These are phyloP conservation scores for Syngnathus floridae DNA, from an alignment of 2,113 vertebrate species.

Conservation along the genomic window DNA sequence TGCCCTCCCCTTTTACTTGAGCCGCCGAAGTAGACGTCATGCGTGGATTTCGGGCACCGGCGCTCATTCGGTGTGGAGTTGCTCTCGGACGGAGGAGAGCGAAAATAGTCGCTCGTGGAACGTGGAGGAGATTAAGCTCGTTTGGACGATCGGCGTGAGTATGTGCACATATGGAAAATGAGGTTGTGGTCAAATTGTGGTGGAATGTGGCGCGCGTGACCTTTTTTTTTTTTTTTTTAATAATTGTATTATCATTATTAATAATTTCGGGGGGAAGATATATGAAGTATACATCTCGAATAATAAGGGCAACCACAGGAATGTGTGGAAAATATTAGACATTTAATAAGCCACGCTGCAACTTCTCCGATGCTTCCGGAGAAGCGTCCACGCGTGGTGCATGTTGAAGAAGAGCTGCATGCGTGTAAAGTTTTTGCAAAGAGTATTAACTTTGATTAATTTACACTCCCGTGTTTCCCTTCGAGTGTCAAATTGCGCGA, in stretches of 20 bases:
- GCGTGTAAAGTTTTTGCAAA: conserved; percentile 6
- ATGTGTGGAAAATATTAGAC: not conserved
- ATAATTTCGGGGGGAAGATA: too few species aligned
- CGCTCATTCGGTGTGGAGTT: conserved; percentile 45
- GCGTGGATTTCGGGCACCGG: conserved; percentile 36
- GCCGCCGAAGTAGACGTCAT: conserved; percentile 53
- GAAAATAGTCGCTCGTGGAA: conserved; percentile 27
- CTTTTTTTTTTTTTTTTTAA: not conserved
- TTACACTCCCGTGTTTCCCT: conserved; percentile 24
- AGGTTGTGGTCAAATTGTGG: not conserved
- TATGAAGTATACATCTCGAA: not conserved
- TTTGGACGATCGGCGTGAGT: conserved; percentile 8
- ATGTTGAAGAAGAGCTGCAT: conserved; percentile 8
- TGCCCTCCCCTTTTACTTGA: conserved; percentile 50
- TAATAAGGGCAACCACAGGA: conserved; percentile 5
- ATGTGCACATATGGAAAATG: not conserved
- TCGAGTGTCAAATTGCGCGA: conserved; percentile 19
- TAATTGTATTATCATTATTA: not conserved
- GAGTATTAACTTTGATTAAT: conserved; percentile 43
- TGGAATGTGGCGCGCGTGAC: not conserved
- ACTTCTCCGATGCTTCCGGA: conserved; percentile 21
- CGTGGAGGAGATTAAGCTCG: not conserved
- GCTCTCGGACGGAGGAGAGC: conserved; percentile 36
- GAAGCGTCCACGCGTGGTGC: conserved; percentile 16
- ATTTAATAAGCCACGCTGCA: conserved; percentile 8